These are phyloP conservation scores for Megathymus violae DNA, from an alignment of 1,140 invertebrate species.

Conservation along the genomic window DNA sequence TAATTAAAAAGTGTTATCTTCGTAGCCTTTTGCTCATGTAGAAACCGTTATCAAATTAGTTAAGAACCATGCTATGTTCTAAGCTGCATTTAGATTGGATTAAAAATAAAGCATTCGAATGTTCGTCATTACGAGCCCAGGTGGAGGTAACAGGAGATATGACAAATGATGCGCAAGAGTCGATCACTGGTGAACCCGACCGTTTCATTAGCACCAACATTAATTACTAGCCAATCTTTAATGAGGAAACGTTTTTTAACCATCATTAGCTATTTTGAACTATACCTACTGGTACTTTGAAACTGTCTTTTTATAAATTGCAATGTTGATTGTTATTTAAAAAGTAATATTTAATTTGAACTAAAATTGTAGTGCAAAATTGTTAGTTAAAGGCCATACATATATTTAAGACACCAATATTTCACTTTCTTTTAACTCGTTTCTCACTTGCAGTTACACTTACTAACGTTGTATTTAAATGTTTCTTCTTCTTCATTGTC, in stretches of 20 bases:
- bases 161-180: slow-evolving; percentile 78
- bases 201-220: slow-evolving; percentile 76
- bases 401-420: no score
- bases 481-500: no score
- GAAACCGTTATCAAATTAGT: slow-evolving; percentile 22
- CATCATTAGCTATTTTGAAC: slow-evolving; percentile 12
- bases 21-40: neutral
- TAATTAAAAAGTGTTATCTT: neutral
- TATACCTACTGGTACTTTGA: neutral
- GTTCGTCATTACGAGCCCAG: slow-evolving; percentile 63
- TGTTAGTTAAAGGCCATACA: no score
- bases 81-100: slow-evolving; percentile 28
- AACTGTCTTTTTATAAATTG: slow-evolving; percentile 1
- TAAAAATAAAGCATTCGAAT: slow-evolving; percentile 32
- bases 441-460: no score
- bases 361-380: no score
- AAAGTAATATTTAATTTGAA: no score
- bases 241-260: slow-evolving; percentile 58
- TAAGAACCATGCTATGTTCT: slow-evolving; percentile 11
- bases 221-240: slow-evolving; percentile 75
- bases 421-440: no score
- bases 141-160: slow-evolving; percentile 65
- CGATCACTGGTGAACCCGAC: slow-evolving; percentile 66
- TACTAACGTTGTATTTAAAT: no score
- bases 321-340: neutral